Evolutionary conservation across 1,140 invertebrate species (phyloP).

Genomic region (Stegodyphus mimosarum): DNA sequence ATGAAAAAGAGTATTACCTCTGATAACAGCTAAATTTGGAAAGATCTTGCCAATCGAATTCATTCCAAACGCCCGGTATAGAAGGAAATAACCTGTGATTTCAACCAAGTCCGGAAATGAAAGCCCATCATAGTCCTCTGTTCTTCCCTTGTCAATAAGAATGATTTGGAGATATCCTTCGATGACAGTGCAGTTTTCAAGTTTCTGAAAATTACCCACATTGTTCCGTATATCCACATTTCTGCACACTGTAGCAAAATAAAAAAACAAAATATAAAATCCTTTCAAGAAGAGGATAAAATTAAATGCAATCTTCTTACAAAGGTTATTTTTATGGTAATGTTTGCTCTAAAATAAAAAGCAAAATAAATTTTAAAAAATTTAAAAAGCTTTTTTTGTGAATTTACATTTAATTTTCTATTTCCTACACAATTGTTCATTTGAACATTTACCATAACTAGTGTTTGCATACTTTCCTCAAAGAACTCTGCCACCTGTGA

Average conservation of each 20-base stretch:
- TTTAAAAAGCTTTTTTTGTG: no score
- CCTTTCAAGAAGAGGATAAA: no score
- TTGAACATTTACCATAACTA: no score
- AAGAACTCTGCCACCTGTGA: no score
- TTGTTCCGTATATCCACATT: slow-evolving; percentile 85
- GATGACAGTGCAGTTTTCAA: slow-evolving; percentile 85
- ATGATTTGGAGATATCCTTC: slow-evolving; percentile 78
- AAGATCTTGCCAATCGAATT: slow-evolving; percentile 84
- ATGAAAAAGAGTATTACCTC: slow-evolving; percentile 84
- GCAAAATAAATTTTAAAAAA: no score
- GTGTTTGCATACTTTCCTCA: no score
- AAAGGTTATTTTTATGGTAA: no score
- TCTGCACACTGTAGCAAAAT: slow-evolving; percentile 71
- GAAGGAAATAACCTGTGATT: slow-evolving; percentile 78
- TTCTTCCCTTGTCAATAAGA: slow-evolving; percentile 73
- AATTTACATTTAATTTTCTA: no score
- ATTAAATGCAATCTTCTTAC: no score
- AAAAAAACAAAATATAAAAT: not conserved
- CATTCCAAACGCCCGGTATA: slow-evolving; percentile 83
- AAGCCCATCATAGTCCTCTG: slow-evolving; percentile 71
- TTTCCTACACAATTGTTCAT: no score
- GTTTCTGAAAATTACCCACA: slow-evolving; percentile 74
- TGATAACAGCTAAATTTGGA: slow-evolving; percentile 93
- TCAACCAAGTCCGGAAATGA: slow-evolving; percentile 77
- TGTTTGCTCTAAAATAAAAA: no score